Conservation (phyloP, 2,113 vertebrate species). For the Ictidomys tridecemlineatus region DNA sequence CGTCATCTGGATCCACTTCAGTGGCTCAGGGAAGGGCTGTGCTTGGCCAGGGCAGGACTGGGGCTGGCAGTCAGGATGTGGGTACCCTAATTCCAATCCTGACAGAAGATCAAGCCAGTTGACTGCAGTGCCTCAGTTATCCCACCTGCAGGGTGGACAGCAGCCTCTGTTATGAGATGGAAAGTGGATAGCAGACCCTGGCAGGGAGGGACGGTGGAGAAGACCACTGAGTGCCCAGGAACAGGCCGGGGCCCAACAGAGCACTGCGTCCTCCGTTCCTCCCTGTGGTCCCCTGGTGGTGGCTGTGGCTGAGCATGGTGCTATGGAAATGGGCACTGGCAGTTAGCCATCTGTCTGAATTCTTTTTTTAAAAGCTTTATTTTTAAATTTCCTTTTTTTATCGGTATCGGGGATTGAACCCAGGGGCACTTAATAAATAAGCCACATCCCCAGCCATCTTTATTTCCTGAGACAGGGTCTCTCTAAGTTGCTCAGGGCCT, state of each 20-base stretch:
- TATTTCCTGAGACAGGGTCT: too few species aligned
- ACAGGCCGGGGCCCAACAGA: neutral
- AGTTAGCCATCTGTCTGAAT: neutral
- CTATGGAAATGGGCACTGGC: neutral
- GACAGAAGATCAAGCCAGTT: neutral
- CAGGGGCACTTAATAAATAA: too few species aligned
- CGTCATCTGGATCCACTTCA: neutral
- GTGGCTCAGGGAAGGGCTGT: neutral
- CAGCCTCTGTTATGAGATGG: neutral
- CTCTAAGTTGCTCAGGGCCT: too few species aligned
- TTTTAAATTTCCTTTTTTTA: too few species aligned
- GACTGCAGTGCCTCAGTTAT: neutral
- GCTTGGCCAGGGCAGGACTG: neutral
- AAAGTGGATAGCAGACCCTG: neutral
- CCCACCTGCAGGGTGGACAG: neutral
- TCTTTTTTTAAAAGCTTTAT: neutral
- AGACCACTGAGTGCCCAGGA: neutral
- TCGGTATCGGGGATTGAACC: too few species aligned
- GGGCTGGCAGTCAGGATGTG: neutral
- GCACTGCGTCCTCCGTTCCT: neutral
- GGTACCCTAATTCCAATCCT: neutral
- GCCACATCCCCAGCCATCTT: too few species aligned
- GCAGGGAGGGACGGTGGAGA: neutral
- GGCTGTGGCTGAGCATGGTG: neutral
- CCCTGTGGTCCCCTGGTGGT: rapidly evolving